Percentiles rank a stretch among this genome's conserved stretches.
Evolutionary conservation across 2,113 vertebrate species (phyloP).

Genomic region (Aptenodytes patagonicus): DNA sequence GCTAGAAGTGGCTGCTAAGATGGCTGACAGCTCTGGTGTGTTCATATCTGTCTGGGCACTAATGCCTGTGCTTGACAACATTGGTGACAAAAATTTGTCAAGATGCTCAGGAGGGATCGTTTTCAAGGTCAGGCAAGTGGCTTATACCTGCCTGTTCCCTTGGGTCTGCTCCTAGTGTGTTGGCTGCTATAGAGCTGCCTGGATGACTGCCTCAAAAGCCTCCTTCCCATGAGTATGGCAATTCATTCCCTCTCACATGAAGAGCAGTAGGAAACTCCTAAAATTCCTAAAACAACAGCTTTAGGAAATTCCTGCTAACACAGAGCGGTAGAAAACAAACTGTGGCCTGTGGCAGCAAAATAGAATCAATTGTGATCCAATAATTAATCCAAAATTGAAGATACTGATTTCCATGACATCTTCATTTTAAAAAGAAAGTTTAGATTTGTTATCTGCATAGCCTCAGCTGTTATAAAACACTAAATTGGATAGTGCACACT

Average conservation of each 20-base stretch:
- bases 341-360: not conserved
- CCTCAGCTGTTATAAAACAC: not conserved
- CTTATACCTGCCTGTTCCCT: not conserved
- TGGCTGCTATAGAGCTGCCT: not conserved
- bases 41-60: not conserved
- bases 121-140: not conserved
- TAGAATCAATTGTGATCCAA: not conserved
- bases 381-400: not conserved
- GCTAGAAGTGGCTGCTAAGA: not conserved
- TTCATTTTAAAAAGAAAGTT: not conserved
- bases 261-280: not conserved
- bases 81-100: not conserved
- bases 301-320: not conserved
- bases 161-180: not conserved
- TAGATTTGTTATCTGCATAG: not conserved
- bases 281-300: not conserved
- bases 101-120: not conserved
- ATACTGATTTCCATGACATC: not conserved
- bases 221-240: not conserved
- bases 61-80: not conserved
- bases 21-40: accelerated
- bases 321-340: not conserved
- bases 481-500: accelerated
- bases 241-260: not conserved
- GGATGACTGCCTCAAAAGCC: not conserved